Percentiles rank a stretch among this genome's conserved stretches.
phyloP scores from a whole-genome alignment of 2,797 vertebrate species.

The Paramormyrops hopkinsi region DNA sequence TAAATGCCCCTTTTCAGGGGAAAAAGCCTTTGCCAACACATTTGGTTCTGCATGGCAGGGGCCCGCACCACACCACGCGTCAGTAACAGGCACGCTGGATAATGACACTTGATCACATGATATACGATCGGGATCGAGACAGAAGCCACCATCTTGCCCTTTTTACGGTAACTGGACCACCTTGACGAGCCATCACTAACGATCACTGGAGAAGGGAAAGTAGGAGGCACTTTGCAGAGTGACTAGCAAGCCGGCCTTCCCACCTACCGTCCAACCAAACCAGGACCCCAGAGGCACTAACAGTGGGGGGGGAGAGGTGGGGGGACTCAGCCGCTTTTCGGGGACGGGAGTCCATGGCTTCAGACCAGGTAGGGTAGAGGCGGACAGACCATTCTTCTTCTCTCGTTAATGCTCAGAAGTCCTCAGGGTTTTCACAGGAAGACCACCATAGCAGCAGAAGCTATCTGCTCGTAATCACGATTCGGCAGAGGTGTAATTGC shows the following conservation, averaged over 20 bases:
- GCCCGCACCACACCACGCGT: background rate
- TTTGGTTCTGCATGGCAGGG: background rate
- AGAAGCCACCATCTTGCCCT: background rate
- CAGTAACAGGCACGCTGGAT: background rate
- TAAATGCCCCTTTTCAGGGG: conserved; percentile 26
- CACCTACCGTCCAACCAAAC: background rate
- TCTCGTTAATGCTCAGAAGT: conserved; percentile 11
- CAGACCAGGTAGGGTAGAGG: background rate
- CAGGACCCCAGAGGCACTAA: background rate
- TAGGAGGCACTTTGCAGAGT: background rate
- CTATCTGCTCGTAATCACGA: conserved; percentile 15
- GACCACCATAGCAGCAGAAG: conserved; percentile 26
- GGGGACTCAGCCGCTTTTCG: background rate
- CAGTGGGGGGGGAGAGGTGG: background rate
- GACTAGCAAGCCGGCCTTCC: background rate
- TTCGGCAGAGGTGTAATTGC: conserved; percentile 15
- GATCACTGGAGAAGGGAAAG: background rate
- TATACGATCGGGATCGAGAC: background rate
- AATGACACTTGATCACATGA: background rate
- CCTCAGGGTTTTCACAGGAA: conserved; percentile 7
- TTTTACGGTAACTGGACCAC: background rate
- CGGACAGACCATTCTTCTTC: background rate
- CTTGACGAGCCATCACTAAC: background rate
- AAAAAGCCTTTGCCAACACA: background rate
- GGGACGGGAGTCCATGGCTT: background rate